A percentile compares a stretch with the other conserved stretches of the same genome.
These are phyloP conservation scores for Steatornis caripensis DNA, from an alignment of 2,113 vertebrate species.

Conservation along the genomic window DNA sequence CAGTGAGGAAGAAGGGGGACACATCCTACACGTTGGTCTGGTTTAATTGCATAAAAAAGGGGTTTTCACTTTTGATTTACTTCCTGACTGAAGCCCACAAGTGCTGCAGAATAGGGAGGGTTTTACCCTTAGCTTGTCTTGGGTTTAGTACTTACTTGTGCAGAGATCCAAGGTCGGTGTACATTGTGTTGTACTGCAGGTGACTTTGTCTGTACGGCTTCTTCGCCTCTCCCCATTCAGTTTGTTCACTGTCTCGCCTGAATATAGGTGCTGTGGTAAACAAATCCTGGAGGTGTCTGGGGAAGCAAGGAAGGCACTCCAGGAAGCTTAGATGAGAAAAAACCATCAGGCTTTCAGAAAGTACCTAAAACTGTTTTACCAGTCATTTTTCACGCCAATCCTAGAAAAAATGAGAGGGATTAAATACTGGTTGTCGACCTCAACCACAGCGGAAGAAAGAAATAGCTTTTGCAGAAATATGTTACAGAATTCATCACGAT, in stretches of 20 bases:
- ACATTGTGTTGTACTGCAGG: neutral
- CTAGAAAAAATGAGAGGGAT: neutral
- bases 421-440: neutral
- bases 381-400: neutral
- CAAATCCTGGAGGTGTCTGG: neutral
- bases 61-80: neutral
- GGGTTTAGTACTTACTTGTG: neutral
- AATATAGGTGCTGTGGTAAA: neutral
- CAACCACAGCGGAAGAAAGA: neutral
- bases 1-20: neutral
- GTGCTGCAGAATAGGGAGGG: neutral
- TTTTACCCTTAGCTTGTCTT: neutral
- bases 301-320: neutral
- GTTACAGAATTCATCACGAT: neutral
- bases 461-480: neutral
- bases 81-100: neutral
- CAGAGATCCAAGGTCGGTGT: neutral
- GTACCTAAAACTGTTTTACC: neutral
- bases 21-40: neutral
- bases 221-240: neutral
- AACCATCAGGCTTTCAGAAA: neutral
- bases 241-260: neutral
- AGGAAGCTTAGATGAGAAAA: neutral
- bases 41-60: neutral
- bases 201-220: neutral